phyloP scores from a whole-genome alignment of 2,797 vertebrate genomes.

The Coreius guichenoti region DNA sequence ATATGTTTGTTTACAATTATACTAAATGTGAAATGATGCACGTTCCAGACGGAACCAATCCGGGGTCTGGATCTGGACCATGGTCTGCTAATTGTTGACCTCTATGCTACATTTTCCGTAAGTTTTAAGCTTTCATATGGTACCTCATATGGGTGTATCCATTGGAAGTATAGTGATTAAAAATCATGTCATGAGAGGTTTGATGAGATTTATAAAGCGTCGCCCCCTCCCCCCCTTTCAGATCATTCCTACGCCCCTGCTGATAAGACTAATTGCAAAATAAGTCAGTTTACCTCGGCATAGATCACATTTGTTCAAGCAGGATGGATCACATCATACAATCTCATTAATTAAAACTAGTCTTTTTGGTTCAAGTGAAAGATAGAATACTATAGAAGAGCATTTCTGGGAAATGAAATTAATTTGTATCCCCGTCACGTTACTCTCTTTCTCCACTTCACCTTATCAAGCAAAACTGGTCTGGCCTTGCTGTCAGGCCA shows the following conservation, averaged over 20 bases:
- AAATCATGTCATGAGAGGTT: constrained; percentile 19
- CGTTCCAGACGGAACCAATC: background rate
- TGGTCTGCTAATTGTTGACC: background rate
- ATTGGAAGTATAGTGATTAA: background rate
- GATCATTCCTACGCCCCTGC: background rate
- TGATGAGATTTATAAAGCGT: constrained; percentile 4
- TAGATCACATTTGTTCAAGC: constrained; percentile 15
- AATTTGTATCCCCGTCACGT: background rate
- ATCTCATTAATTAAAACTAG: constrained; percentile 25
- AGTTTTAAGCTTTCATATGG: background rate
- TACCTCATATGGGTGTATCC: background rate
- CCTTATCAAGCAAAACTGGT: constrained; percentile 12
- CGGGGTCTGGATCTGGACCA: background rate
- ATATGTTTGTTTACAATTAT: background rate
- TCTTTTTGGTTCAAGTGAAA: constrained; percentile 17
- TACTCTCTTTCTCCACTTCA: constrained; percentile 15
- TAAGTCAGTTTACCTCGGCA: constrained; percentile 1
- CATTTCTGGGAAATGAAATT: background rate
- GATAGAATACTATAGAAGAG: background rate
- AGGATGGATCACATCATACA: constrained; percentile 16
- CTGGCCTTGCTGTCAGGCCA: constrained; percentile 7
- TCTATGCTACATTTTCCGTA: background rate
- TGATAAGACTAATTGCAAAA: constrained; percentile 35
- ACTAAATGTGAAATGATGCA: background rate
- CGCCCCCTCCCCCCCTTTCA: background rate